These are phyloP conservation scores for Nannoperca obscura DNA, from an alignment of 2,797 vertebrate genomes.

Conservation along the genomic window DNA sequence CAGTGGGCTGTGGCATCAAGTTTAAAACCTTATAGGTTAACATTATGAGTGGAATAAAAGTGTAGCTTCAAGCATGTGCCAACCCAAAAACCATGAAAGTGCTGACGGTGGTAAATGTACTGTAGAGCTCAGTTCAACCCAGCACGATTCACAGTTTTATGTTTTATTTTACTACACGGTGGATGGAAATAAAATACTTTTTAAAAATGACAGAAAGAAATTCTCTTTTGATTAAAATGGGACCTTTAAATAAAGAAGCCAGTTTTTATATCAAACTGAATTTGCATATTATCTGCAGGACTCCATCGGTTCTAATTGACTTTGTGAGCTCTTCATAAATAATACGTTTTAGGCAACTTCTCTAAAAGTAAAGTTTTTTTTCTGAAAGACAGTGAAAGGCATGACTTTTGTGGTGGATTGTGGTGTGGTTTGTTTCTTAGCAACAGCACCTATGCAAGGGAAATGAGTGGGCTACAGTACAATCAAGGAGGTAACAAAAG, in stretches of 20 bases:
- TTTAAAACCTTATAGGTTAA: conserved; percentile 62
- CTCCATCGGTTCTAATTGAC: not conserved
- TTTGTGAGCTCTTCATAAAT: not conserved
- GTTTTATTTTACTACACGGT: conserved; percentile 41
- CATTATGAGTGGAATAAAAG: conserved; percentile 76
- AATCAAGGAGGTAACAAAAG: conserved; percentile 10
- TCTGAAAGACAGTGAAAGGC: not conserved
- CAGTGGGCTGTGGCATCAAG: conserved; percentile 59
- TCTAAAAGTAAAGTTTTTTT: not conserved
- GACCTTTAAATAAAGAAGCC: conserved; percentile 1
- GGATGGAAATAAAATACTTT: conserved; percentile 11
- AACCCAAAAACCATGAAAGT: conserved; percentile 52
- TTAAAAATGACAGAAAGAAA: conserved; percentile 12
- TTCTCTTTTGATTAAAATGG: not conserved
- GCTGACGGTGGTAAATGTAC: conserved; percentile 58
- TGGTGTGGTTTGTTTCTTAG: conserved; percentile 37
- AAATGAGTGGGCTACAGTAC: conserved; percentile 16
- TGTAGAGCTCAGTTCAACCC: conserved; percentile 29
- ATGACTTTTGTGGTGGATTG: conserved; percentile 9
- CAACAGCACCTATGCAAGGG: conserved; percentile 41
- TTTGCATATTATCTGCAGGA: not conserved
- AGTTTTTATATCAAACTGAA: not conserved
- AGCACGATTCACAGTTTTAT: conserved; percentile 14
- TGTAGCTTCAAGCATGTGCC: conserved; percentile 59
- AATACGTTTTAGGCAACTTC: not conserved